phyloP scores from a whole-genome alignment of 2,113 vertebrate species.

The Sander vitreus region DNA sequence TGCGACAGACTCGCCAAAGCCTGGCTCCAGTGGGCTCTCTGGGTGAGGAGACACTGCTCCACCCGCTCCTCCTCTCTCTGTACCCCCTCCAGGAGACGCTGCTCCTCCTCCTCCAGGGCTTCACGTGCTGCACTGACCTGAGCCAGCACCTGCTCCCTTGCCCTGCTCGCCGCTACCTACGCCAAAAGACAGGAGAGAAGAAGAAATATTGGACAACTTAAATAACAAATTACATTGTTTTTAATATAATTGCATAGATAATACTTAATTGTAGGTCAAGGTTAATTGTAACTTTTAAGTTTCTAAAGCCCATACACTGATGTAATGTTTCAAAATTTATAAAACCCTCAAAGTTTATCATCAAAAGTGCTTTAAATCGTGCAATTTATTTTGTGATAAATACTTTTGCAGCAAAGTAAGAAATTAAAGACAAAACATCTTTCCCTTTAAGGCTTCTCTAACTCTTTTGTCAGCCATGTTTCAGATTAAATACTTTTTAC shows the following conservation, averaged over 20 bases:
- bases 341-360: neutral
- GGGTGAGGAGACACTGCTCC: slow-evolving; percentile 94
- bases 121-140: slow-evolving; percentile 85
- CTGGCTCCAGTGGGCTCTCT: slow-evolving; percentile 91
- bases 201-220: neutral
- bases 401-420: too few relatives aligned
- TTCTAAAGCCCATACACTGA: neutral
- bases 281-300: neutral
- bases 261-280: neutral
- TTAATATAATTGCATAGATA: neutral
- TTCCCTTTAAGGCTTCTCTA: neutral
- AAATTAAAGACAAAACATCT: too few relatives aligned
- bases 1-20: slow-evolving; percentile 85
- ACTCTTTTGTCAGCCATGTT: neutral
- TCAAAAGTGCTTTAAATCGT: neutral
- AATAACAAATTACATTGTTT: neutral
- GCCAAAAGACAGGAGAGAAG: neutral
- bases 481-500: too few relatives aligned
- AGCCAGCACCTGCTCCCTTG: slow-evolving; percentile 89
- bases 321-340: neutral
- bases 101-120: slow-evolving; percentile 91
- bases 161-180: slow-evolving; percentile 83
- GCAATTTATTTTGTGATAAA: neutral
- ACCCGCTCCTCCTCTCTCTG: slow-evolving; percentile 91
- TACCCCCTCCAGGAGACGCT: slow-evolving; percentile 90